Percentiles rank a stretch among this genome's conserved stretches.
These are phyloP conservation scores for Centropus bengalensis DNA, from an alignment of 2,113 vertebrate species.

Conservation along the genomic window DNA sequence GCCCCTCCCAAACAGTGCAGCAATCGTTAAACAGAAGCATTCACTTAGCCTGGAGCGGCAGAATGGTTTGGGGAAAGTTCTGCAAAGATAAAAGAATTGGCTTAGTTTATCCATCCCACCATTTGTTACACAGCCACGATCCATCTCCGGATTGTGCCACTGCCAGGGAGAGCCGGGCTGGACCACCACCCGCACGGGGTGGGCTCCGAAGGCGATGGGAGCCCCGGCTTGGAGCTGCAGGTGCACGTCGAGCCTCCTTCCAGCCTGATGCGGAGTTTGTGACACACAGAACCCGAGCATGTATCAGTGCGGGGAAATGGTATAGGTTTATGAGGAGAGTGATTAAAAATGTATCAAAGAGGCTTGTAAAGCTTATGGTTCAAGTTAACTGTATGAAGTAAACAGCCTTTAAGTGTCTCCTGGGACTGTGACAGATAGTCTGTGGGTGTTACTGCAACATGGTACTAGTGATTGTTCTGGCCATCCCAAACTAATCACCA, in stretches of 20 bases:
- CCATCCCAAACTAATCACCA: conserved; percentile 86
- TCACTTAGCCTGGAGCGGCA: conserved; percentile 36
- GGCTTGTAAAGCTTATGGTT: conserved; percentile 85
- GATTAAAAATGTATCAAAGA: conserved; percentile 88
- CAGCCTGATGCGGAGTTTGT: neutral
- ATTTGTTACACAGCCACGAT: neutral
- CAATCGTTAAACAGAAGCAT: neutral
- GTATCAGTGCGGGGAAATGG: conserved; percentile 57
- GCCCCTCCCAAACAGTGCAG: neutral
- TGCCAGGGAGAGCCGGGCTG: conserved; percentile 8
- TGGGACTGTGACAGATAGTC: conserved; percentile 84
- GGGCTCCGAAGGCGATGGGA: neutral
- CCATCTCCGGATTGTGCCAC: conserved; percentile 31
- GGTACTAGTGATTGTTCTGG: conserved; percentile 82
- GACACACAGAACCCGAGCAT: conserved; percentile 38
- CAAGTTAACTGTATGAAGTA: conserved; percentile 85
- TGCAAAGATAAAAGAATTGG: conserved; percentile 33
- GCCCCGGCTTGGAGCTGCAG: neutral
- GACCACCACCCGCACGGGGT: neutral
- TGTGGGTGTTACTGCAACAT: conserved; percentile 84
- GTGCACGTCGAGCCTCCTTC: neutral
- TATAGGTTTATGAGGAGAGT: conserved; percentile 79
- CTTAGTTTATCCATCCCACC: neutral
- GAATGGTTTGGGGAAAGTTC: conserved; percentile 49
- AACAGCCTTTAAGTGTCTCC: conserved; percentile 84